These are phyloP conservation scores for Cygnus atratus DNA, from an alignment of 2,113 vertebrate genomes.

Conservation along the genomic window DNA sequence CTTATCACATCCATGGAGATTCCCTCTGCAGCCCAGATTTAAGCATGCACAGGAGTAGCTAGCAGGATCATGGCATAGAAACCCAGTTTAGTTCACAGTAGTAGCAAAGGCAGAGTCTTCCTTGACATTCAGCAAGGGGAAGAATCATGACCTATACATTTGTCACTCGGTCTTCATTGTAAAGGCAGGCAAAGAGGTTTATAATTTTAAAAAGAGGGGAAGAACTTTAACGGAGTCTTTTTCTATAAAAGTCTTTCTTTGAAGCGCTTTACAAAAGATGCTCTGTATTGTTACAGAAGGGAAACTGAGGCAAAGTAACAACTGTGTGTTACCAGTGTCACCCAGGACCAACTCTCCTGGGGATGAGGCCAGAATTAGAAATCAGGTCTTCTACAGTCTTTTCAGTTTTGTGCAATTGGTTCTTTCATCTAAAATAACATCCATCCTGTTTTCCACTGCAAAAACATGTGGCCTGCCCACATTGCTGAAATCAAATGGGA, in stretches of 20 bases:
- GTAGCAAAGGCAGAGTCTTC: neutral
- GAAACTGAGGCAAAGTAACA: neutral
- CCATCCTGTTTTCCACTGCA: neutral
- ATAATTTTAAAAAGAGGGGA: neutral
- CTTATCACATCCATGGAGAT: neutral
- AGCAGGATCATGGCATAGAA: neutral
- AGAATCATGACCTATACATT: neutral
- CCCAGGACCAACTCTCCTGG: neutral
- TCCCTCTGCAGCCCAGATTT: neutral
- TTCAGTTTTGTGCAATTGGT: neutral
- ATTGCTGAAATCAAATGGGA: conserved; percentile 13
- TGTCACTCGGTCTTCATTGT: neutral
- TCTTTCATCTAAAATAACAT: neutral
- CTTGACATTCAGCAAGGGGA: neutral
- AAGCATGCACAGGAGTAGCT: neutral
- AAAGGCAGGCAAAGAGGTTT: neutral
- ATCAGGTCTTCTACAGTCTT: neutral
- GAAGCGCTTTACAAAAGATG: neutral
- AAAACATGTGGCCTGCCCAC: neutral
- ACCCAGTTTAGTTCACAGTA: neutral
- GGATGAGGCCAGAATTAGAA: conserved; percentile 9
- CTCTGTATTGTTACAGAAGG: neutral
- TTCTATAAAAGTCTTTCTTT: neutral
- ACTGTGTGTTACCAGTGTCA: neutral
- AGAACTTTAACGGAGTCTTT: neutral